A percentile compares a stretch with the other conserved stretches of the same genome.
phyloP scores from a whole-genome alignment of 2,888 invertebrate species.

The Pseudolycoriella hygida region DNA sequence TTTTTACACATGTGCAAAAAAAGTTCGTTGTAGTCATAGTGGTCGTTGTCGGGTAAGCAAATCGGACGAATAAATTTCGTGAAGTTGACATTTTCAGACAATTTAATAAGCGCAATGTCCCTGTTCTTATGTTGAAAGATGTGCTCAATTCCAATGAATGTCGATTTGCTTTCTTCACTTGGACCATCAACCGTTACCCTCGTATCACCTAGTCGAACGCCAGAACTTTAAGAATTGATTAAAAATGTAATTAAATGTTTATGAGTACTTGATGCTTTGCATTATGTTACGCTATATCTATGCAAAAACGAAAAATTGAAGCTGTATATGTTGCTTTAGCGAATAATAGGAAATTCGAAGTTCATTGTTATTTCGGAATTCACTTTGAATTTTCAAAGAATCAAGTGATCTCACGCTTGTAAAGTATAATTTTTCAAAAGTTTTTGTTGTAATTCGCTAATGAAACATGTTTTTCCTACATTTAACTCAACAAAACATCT shows the following conservation, averaged over 20 bases:
- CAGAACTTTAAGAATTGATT: slow-evolving; percentile 9
- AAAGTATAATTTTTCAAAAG: too few species aligned
- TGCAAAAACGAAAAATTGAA: too few species aligned
- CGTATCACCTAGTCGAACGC: slow-evolving; percentile 12
- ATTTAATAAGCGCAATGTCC: slow-evolving; percentile 13
- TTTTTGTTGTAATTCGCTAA: too few species aligned
- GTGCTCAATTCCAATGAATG: slow-evolving; percentile 11
- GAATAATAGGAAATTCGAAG: too few species aligned
- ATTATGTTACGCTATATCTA: too few species aligned
- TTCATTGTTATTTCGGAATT: too few species aligned
- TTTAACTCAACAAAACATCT: too few species aligned
- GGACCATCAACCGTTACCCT: slow-evolving; percentile 9
- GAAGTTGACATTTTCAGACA: slow-evolving; percentile 9
- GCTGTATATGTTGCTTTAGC: too few species aligned
- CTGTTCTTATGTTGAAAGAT: slow-evolving; percentile 12
- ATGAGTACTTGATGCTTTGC: too few species aligned
- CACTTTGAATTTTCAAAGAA: too few species aligned
- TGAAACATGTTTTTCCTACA: too few species aligned
- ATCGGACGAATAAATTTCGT: slow-evolving; percentile 12
- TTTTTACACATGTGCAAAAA: slow-evolving; percentile 12
- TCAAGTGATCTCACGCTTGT: too few species aligned
- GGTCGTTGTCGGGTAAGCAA: slow-evolving; percentile 11
- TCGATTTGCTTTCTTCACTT: slow-evolving; percentile 7
- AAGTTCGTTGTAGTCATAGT: slow-evolving; percentile 12
- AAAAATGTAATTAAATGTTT: not conserved